Percentiles rank a stretch among this genome's conserved stretches.
phyloP scores from a whole-genome alignment of 1,140 invertebrate species.

The Hyles vespertilio region DNA sequence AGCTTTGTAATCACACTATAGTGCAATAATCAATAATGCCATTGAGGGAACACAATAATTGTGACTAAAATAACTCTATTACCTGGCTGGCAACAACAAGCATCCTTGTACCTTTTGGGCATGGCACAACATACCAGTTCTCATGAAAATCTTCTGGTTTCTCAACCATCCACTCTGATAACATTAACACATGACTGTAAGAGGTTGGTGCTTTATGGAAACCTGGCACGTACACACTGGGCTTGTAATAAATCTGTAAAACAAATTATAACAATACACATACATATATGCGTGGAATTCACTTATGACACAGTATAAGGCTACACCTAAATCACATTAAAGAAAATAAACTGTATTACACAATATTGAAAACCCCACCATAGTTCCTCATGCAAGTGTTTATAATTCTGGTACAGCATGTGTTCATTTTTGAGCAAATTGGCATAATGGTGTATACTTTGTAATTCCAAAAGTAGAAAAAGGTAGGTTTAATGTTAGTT shows the following conservation, averaged over 20 bases:
- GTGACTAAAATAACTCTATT: slow-evolving; percentile 37
- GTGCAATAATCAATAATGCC: no score
- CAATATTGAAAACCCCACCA: no score
- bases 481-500: no score
- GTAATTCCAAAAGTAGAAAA: no score
- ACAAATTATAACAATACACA: background rate
- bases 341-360: slow-evolving; percentile 5
- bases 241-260: slow-evolving; percentile 53
- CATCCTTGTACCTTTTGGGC: slow-evolving; percentile 87
- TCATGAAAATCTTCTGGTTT: slow-evolving; percentile 85
- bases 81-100: slow-evolving; percentile 86
- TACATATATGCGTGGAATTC: no score
- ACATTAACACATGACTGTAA: slow-evolving; percentile 73
- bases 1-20: background rate
- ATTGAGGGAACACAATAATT: background rate
- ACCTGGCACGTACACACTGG: slow-evolving; percentile 66
- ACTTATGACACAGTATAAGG: no score
- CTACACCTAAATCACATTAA: no score
- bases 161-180: slow-evolving; percentile 95
- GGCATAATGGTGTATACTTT: no score
- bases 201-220: slow-evolving; percentile 43
- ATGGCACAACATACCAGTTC: slow-evolving; percentile 89
- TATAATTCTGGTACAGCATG: no score
- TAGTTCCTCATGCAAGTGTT: no score
- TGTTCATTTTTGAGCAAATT: no score